Percentiles rank a stretch among this genome's conserved stretches.
Conservation (phyloP, 37 sponge, comb jelly and placozoan genomes). For the Ianthella basta region DNA sequence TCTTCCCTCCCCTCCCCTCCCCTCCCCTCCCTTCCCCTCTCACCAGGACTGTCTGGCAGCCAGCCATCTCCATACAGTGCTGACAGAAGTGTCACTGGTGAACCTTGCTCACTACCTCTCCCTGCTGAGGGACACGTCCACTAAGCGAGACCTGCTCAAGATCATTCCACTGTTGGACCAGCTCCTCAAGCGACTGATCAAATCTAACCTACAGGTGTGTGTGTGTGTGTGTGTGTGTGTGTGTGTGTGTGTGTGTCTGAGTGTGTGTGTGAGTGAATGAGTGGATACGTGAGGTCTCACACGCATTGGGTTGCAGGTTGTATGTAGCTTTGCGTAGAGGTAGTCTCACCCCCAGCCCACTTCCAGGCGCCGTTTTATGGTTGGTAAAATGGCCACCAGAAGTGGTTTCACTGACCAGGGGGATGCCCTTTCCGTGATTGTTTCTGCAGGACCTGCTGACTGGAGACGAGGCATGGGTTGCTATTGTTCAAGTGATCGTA, state of each 20-base stretch:
- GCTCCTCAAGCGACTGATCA: constrained; percentile 9
- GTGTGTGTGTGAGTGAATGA: constrained; percentile 2
- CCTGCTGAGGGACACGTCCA: not conserved
- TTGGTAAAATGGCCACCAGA: too few species aligned
- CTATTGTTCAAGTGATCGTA: not conserved
- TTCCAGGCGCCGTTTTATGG: too few species aligned
- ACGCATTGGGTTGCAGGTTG: too few species aligned
- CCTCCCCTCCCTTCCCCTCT: not conserved
- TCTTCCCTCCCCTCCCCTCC: too few species aligned
- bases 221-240: not conserved
- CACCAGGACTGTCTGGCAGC: not conserved
- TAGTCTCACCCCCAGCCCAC: too few species aligned
- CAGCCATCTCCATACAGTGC: not conserved
- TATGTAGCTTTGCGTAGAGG: too few species aligned
- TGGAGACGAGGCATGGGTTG: not conserved
- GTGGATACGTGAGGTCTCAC: too few species aligned
- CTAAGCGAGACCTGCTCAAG: not conserved
- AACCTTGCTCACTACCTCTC: constrained; percentile 14
- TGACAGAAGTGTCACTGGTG: not conserved
- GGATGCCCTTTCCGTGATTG: too few species aligned
- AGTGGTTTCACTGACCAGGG: too few species aligned
- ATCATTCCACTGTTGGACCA: constrained; percentile 7
- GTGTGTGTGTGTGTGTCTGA: not conserved
- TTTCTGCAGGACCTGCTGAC: not conserved
- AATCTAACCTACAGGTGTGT: not conserved